phyloP scores from a whole-genome alignment of 2,888 invertebrate species.

The Chaitophorus viminalis region DNA sequence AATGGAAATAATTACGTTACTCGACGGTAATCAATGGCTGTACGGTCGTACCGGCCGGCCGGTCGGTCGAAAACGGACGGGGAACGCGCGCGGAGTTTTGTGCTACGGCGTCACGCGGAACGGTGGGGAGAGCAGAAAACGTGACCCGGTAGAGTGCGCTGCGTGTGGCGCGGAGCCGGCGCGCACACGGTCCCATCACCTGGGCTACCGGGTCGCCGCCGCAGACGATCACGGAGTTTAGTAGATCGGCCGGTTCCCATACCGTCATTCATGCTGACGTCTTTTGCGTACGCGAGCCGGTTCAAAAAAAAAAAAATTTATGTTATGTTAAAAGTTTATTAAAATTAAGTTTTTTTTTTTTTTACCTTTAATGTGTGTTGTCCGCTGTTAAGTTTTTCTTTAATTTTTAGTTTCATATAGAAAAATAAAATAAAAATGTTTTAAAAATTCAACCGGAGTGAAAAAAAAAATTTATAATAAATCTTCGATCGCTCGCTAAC shows the following conservation, averaged over 20 bases:
- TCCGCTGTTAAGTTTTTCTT: conserved; percentile 56
- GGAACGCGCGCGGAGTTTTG: background rate
- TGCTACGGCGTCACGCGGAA: background rate
- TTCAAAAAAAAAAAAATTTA: conserved; percentile 45
- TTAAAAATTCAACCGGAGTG: conserved; percentile 6
- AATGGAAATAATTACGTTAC: conserved; percentile 32
- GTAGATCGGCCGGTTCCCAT: conserved; percentile 58
- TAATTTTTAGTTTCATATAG: conserved; percentile 2
- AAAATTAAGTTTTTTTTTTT: conserved; percentile 26
- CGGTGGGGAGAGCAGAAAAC: background rate
- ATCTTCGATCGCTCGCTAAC: conserved; percentile 8
- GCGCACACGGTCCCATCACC: conserved; percentile 55
- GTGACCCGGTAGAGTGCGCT: conserved; percentile 53
- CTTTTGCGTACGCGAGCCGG: conserved; percentile 51
- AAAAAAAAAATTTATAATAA: conserved; percentile 12
- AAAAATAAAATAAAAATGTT: conserved; percentile 3
- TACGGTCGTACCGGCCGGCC: background rate
- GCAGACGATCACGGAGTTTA: conserved; percentile 60
- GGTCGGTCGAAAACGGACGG: background rate
- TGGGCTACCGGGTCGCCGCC: conserved; percentile 60
- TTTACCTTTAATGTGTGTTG: conserved; percentile 38
- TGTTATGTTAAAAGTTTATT: conserved; percentile 1
- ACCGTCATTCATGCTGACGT: conserved; percentile 55
- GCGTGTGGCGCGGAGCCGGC: conserved; percentile 14
- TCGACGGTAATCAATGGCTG: conserved; percentile 8